Base-by-base conservation (phyloP, 2,113 vertebrate genomes). In the Lycaon pictus region DNA sequence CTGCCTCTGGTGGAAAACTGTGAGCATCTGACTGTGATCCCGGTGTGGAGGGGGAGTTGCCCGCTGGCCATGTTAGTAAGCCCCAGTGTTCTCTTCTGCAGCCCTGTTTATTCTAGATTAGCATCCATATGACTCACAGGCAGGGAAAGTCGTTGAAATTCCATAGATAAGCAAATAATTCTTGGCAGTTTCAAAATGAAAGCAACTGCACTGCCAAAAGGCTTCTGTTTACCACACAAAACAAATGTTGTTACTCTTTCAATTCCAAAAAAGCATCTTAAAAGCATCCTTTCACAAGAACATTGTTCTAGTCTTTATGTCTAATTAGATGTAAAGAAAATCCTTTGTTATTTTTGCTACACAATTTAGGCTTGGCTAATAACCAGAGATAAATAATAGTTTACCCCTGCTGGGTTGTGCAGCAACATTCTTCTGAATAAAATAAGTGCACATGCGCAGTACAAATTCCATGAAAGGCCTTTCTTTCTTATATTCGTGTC, bases 201-300 rank as follows among this genome's bases (percentile, higher is more conserved):
- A 98, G 76, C 95, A 98, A 98, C 71, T 62, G 88, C 23, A 82
- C 97, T 98, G 98, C 98, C 97, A 98, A 98, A 98, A 98, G 93
- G 69, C 96, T 98, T 99, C 97, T 98, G 97, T 98, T 99, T 98
- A 99, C 98, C 93, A 98, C 96, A 97, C 93, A 98, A 98, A 98
- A 98, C 94, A 98, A 98, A 98, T 98, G 95, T 98, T 98, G 98
- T 98, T 98, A 98, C 98, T 98, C 97, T 92, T 98, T 95, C 97
- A 98, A 85, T 98, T 99, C 96, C 93, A 98, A 98, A 98, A 98
- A 98, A 77, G 79, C 23, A 58, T 98, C 98, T 98, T 98, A 99
- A 98, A 98, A 98, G 97, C 92, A 98, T 97, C 92, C 96, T 98
- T 98, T 98, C 97, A 97, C 85, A 67, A 98, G 98, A 98, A 95